Evolutionary conservation across 2,113 vertebrate species (phyloP).

Genomic region (Notothenia coriiceps): DNA sequence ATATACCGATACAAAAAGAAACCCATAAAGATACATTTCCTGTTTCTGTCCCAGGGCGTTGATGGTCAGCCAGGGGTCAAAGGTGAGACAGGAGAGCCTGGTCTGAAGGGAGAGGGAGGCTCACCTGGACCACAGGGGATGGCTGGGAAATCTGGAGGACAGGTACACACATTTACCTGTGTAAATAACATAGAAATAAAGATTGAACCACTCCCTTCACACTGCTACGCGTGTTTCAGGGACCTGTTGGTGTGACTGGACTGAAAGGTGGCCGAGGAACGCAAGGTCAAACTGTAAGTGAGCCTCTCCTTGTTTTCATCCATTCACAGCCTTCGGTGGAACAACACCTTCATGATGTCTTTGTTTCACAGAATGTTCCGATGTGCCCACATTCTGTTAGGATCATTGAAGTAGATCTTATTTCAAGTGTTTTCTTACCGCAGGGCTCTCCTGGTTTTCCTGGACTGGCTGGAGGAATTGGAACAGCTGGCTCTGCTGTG

Average conservation of each 20-base stretch:
- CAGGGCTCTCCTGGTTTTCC: conserved; percentile 97
- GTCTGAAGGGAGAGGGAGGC: conserved; percentile 94
- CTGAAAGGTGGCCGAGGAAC: conserved; percentile 96
- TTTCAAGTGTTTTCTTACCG: neutral
- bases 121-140: conserved; percentile 92
- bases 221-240: conserved; percentile 78
- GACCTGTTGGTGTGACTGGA: conserved; percentile 91
- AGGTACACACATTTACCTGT: conserved; percentile 75
- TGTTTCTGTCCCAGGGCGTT: conserved; percentile 84
- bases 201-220: neutral
- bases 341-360: too few species aligned
- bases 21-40: neutral
- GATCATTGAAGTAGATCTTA: neutral
- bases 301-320: neutral
- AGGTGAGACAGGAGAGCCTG: conserved; percentile 94
- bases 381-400: neutral
- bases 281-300: conserved; percentile 93
- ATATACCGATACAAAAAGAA: neutral
- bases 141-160: conserved; percentile 90
- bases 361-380: neutral
- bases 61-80: conserved; percentile 97
- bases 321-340: too few species aligned
- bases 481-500: conserved; percentile 90
- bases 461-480: conserved; percentile 94
- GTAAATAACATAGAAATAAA: neutral